These are phyloP conservation scores for Apamea epomidion DNA, from an alignment of 2,888 invertebrate species.

Conservation along the genomic window DNA sequence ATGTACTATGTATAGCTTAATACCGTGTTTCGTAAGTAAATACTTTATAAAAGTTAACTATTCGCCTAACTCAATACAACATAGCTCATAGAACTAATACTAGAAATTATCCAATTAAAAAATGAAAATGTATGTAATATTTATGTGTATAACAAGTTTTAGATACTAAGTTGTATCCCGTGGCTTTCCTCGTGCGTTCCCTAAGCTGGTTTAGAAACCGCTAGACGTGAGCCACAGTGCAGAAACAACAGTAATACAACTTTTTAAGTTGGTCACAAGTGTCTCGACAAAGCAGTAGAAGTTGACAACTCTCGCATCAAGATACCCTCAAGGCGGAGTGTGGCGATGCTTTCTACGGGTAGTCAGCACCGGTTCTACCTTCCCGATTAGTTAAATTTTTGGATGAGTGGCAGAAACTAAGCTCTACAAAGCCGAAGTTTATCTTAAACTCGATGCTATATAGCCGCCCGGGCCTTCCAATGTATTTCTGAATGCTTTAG, in stretches of 20 bases:
- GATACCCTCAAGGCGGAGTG: neutral
- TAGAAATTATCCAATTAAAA: slow-evolving; percentile 15
- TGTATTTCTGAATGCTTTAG: too few species aligned
- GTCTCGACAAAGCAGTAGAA: too few species aligned
- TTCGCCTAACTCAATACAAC: neutral
- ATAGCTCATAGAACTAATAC: neutral
- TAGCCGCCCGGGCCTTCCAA: too few species aligned
- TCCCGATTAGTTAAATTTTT: too few species aligned
- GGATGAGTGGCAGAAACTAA: too few species aligned
- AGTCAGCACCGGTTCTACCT: too few species aligned
- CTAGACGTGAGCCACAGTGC: slow-evolving; percentile 34
- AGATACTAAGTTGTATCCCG: slow-evolving; percentile 24
- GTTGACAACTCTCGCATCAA: neutral
- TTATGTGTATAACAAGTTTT: slow-evolving; percentile 34
- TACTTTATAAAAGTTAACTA: neutral
- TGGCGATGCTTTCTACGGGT: too few species aligned
- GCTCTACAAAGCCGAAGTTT: too few species aligned
- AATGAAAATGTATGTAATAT: slow-evolving; percentile 1
- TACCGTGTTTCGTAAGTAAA: too few species aligned
- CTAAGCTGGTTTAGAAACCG: slow-evolving; percentile 67
- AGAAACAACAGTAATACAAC: slow-evolving; percentile 32
- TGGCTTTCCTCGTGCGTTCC: slow-evolving; percentile 50
- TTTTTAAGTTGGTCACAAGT: neutral
- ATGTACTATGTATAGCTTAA: too few species aligned
- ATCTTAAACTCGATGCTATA: too few species aligned